These are phyloP conservation scores for Spilogale gracilis DNA, from an alignment of 2,113 vertebrate genomes.

Conservation along the genomic window DNA sequence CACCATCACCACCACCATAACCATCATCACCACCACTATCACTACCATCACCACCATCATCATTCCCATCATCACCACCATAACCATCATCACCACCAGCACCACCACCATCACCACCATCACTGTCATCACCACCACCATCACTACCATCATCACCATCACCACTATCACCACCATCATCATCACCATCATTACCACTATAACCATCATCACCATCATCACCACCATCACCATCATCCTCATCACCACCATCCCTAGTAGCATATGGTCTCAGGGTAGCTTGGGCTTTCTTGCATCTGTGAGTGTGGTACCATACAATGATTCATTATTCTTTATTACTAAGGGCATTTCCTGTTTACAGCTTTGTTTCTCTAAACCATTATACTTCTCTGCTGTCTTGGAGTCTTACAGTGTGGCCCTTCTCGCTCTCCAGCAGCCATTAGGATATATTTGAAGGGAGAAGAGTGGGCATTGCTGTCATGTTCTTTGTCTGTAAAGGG, in stretches of 20 bases:
- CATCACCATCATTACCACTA: fast-evolving
- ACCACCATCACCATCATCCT: fast-evolving
- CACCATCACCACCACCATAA: fast-evolving
- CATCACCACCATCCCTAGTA: too few relatives aligned
- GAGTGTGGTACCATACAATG: background rate
- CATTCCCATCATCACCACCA: fast-evolving
- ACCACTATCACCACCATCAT: fast-evolving
- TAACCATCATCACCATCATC: fast-evolving
- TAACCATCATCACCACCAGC: fast-evolving
- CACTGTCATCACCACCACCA: fast-evolving
- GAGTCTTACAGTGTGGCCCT: background rate
- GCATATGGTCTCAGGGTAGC: background rate
- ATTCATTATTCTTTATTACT: background rate
- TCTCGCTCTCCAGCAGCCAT: background rate
- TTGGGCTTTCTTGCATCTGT: background rate
- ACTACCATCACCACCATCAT: fast-evolving
- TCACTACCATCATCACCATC: fast-evolving
- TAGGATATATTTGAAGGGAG: background rate
- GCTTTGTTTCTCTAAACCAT: too few relatives aligned
- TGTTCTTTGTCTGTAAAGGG: background rate
- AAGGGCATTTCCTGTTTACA: background rate
- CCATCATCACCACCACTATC: fast-evolving
- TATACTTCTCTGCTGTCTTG: background rate
- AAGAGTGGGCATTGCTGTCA: fast-evolving
- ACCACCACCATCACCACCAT: fast-evolving